A percentile compares a stretch with the other conserved stretches of the same genome.
Evolutionary conservation across 2,797 vertebrate species (phyloP).

Genomic region (Argentina silus): DNA sequence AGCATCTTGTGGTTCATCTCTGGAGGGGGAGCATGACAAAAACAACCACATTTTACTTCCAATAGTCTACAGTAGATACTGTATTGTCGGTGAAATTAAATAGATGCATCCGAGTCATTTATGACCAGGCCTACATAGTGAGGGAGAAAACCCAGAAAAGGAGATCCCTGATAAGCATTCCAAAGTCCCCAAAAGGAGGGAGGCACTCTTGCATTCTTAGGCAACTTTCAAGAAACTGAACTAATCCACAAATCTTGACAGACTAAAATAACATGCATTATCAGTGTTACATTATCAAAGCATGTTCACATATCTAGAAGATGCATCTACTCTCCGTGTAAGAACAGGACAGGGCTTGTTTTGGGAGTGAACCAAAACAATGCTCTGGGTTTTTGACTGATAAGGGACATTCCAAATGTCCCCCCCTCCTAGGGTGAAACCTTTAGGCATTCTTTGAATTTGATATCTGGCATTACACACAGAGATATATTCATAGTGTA

Average conservation of each 20-base stretch:
- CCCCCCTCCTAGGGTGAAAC: neutral
- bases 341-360: conserved; percentile 14
- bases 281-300: neutral
- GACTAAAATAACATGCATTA: neutral
- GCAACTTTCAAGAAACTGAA: neutral
- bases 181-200: neutral
- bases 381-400: neutral
- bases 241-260: neutral
- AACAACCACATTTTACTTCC: neutral
- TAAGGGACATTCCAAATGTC: neutral
- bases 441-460: neutral
- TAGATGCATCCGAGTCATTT: neutral
- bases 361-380: neutral
- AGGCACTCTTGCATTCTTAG: neutral
- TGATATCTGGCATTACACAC: neutral
- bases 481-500: neutral
- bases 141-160: neutral
- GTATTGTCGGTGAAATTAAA: neutral
- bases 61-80: neutral
- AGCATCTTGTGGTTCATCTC: conserved; percentile 91
- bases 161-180: neutral
- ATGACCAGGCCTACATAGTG: neutral
- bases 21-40: conserved; percentile 49
- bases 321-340: neutral
- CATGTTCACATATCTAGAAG: neutral